Conservation (phyloP, 1,140 invertebrate species). For the Hetaerina americana region DNA sequence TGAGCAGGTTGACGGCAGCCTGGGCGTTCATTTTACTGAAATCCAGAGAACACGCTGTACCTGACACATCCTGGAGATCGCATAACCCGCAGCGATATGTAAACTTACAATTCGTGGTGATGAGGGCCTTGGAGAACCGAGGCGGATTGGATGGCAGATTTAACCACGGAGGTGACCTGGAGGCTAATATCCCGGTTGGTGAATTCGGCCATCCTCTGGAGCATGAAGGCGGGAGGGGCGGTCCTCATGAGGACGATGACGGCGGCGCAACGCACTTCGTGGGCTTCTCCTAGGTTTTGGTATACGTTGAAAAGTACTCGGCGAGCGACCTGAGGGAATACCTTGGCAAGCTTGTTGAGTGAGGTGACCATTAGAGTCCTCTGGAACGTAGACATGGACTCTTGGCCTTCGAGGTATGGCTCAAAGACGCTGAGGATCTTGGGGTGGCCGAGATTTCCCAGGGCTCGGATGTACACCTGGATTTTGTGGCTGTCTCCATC, state of each 20-base stretch:
- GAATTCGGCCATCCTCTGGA: slow-evolving; percentile 51
- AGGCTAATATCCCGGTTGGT: slow-evolving; percentile 45
- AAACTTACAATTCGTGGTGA: slow-evolving; percentile 17
- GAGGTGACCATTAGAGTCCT: slow-evolving; percentile 42
- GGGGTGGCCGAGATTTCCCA: slow-evolving; percentile 46
- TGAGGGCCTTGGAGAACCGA: slow-evolving; percentile 25
- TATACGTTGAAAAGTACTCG: slow-evolving; percentile 49
- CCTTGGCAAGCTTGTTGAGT: slow-evolving; percentile 32
- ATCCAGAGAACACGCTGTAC: too few species aligned
- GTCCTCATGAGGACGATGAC: slow-evolving; percentile 40
- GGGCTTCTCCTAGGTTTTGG: slow-evolving; percentile 43
- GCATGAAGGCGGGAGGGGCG: slow-evolving; percentile 41
- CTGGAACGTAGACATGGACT: slow-evolving; percentile 39
- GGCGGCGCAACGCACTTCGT: slow-evolving; percentile 48
- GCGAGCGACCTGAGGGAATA: slow-evolving; percentile 34
- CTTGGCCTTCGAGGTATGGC: slow-evolving; percentile 49
- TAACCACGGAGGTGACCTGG: slow-evolving; percentile 46
- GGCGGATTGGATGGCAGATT: slow-evolving; percentile 37
- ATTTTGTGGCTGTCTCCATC: slow-evolving; percentile 36
- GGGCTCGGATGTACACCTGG: slow-evolving; percentile 42
- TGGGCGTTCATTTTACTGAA: slow-evolving; percentile 38
- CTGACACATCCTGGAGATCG: too few species aligned
- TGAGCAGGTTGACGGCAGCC: slow-evolving; percentile 37
- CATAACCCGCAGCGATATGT: too few species aligned
- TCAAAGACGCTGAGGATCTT: slow-evolving; percentile 42